Evolutionary conservation across 2,888 invertebrate genomes (phyloP), one percentile per base, ranked within the genome.

Genomic region (Erebia aethiops): DNA sequence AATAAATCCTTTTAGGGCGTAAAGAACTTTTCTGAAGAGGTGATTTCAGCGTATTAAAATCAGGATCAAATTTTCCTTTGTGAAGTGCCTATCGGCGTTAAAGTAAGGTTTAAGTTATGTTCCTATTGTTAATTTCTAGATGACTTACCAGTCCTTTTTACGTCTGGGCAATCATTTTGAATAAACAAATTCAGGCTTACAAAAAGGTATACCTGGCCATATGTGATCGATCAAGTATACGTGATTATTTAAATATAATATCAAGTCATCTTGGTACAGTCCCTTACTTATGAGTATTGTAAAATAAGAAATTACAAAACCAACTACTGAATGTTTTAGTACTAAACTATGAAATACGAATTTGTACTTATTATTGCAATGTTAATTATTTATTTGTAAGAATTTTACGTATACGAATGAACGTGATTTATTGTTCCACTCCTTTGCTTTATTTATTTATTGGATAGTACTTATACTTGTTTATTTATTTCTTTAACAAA

Each of bases 321-420:
- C 10, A 61, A 43, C 46, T 61, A 58, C 63, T 46, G 67, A 58
- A 43, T 11, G 41, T 68, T 65, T 62, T 51, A 14, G 41, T 57
- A 65, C n/a, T 51, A 46, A 62, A 74, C 58, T 66, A 65, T 69
- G 58, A 69, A 71, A 81, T 84, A 83, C 83, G 84, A 84, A 81
- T 83, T 82, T 90, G 90, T 91, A 90, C 90, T 91, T 91, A 91
- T 80, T 76, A 69, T 69, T 75, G 78, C 74, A 78, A 75, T 71
- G 67, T 74, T 68, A 71, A 72, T 77, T 77, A 77, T 78, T 78
- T 79, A 71, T 74, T 72, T 63, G 16, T 69, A 71, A 72, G 66
- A 49, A 57, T 49, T 35, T 67, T 69, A 51, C 54, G 56, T 73
- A 64, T 70, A 58, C 49, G 62, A n/a, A 62, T n/a, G 16, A 16